phyloP scores from a whole-genome alignment of 2,888 invertebrate genomes.

The Alentia gelatinosa region DNA sequence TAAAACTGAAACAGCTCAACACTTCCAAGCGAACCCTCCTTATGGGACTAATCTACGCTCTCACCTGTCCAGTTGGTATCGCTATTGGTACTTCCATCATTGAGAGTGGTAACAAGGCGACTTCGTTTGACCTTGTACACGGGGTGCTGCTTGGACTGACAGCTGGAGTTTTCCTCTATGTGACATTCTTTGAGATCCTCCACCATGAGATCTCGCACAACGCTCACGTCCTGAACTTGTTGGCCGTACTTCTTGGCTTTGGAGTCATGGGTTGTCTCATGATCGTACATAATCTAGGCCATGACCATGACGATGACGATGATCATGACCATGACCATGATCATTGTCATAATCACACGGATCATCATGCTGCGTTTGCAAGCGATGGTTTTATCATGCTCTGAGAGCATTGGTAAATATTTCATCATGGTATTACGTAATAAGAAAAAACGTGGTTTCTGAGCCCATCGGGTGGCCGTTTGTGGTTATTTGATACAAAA shows the following conservation, averaged over 20 bases:
- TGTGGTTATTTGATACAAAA: too few relatives aligned
- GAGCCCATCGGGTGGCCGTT: too few relatives aligned
- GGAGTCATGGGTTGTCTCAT: conserved; percentile 22
- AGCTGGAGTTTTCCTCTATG: conserved; percentile 88
- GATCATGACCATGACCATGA: background rate
- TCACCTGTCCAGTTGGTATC: conserved; percentile 63
- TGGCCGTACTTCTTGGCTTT: conserved; percentile 16
- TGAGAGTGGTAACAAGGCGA: conserved; percentile 57
- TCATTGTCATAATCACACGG: background rate
- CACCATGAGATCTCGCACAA: conserved; percentile 83
- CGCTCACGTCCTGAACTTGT: background rate
- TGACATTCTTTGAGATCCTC: conserved; percentile 96
- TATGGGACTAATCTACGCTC: conserved; percentile 62
- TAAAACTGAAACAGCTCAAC: conserved; percentile 72
- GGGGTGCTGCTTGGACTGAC: conserved; percentile 88
- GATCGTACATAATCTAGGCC: background rate
- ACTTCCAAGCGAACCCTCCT: background rate
- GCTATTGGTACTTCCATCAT: conserved; percentile 64
- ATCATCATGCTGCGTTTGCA: too few relatives aligned
- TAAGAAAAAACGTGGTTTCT: too few relatives aligned
- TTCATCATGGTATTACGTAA: too few relatives aligned
- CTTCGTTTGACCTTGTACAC: conserved; percentile 66
- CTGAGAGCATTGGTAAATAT: too few relatives aligned
- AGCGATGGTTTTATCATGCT: too few relatives aligned
- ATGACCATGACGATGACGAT: background rate